Base-by-base conservation (phyloP, 2,797 vertebrate species). In the Sternarchorhynchus goeldii region DNA sequence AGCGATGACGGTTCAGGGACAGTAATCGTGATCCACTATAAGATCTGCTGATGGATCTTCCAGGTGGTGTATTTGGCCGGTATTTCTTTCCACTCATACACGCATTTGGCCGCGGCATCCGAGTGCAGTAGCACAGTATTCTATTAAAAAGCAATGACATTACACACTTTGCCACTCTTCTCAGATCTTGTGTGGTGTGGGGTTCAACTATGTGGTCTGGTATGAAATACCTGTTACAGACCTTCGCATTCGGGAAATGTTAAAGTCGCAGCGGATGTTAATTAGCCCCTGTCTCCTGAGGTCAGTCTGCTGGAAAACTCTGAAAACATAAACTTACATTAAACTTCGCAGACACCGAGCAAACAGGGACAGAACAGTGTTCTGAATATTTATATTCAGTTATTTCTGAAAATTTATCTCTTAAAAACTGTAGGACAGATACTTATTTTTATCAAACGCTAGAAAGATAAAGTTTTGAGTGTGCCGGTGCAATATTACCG, bases 221-320 rank as follows among this genome's bases (percentile, higher is more conserved):
- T 31, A 5, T 59, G 56, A 79, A 79, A 60, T 79, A 63, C 67
- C 36, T 63, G 32, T 36, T 74, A 21, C 77, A 79, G 36, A 78
- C 77, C 39, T 66, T 67, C 4, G 41, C 41, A 14, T 73, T 21
- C 2, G 25, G 5, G 60, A 31, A 32, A 20, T 16, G n/a, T 3
- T 18, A 25, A 81, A 81, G 31, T 81, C 79, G 34, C 34, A 1
- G 12, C 60, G 55, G 29, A 80, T 80, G 59, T 80, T 81, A 31
- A 81, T 67, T 18, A 72, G 67, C 79, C 79, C 71, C 50, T 41
- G 34, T 34, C 69, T 81, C 72, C 79, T 81, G 58, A 81, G 34
- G 25, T 77, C 53, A 3, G 17, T 6, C 53, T 73, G 16, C 41
- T 5, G 65, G 79, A 66, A 76, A 81, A 12, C 45, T 25, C 29